Percentiles rank a stretch among this genome's conserved stretches.
These are phyloP conservation scores for Tetrao urogallus DNA, from an alignment of 2,113 vertebrate species.

Conservation along the genomic window DNA sequence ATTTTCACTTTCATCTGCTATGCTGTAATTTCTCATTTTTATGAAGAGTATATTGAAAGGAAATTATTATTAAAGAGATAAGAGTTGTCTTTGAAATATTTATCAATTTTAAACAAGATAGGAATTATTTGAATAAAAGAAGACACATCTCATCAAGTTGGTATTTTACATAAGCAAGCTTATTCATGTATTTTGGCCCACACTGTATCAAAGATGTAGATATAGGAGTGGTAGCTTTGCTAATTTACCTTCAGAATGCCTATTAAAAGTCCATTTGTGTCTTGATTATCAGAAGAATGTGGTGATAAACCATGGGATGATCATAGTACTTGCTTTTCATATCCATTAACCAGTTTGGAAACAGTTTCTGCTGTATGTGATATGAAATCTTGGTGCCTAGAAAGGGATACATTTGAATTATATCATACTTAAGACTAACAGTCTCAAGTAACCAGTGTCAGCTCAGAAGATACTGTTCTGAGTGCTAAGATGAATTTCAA, in stretches of 20 bases:
- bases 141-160: background rate
- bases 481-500: background rate
- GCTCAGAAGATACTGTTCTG: background rate
- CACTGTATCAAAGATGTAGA: background rate
- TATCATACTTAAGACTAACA: background rate
- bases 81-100: conserved; percentile 20
- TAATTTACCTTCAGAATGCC: background rate
- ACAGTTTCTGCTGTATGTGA: background rate
- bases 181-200: background rate
- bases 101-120: conserved; percentile 41
- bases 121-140: conserved; percentile 20
- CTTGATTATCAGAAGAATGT: background rate
- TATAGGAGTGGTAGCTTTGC: background rate
- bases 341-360: background rate
- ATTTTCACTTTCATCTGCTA: background rate
- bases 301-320: background rate
- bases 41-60: background rate
- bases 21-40: background rate
- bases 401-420: background rate
- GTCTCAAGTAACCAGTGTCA: background rate
- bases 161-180: background rate
- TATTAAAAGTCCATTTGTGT: background rate
- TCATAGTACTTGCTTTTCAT: background rate
- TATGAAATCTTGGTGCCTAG: background rate
- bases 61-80: conserved; percentile 42